Conservation (phyloP, 2,797 vertebrate species). For the Amblyraja radiata region DNA sequence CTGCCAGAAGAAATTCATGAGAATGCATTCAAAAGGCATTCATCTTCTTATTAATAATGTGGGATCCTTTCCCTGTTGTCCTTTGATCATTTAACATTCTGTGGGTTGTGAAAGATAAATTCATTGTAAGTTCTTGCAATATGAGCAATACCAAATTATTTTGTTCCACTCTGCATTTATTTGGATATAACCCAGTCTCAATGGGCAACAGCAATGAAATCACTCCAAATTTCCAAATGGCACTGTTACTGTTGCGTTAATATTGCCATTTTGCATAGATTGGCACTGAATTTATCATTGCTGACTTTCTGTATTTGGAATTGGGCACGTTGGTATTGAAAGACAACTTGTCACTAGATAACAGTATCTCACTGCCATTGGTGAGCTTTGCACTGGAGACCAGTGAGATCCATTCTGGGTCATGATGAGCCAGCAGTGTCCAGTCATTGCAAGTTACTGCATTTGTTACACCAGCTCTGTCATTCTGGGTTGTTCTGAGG, state of each 20-base stretch:
- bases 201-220: background rate
- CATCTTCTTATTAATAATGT: no score
- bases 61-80: background rate
- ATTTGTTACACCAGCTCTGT: no score
- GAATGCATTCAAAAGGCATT: background rate
- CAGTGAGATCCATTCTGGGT: background rate
- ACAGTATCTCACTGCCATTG: conserved; percentile 38
- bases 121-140: background rate
- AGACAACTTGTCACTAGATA: background rate
- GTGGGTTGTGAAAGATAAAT: background rate
- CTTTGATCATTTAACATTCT: background rate
- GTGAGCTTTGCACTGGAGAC: background rate
- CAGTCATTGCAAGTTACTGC: background rate
- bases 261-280: background rate
- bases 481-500: no score
- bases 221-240: background rate
- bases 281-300: background rate
- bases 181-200: background rate
- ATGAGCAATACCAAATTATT: background rate
- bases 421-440: no score
- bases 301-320: background rate
- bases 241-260: background rate
- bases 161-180: background rate
- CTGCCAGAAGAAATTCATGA: background rate
- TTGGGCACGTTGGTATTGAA: background rate